phyloP scores from a whole-genome alignment of 2,113 vertebrate genomes.

The Hirundichthys speculiger region DNA sequence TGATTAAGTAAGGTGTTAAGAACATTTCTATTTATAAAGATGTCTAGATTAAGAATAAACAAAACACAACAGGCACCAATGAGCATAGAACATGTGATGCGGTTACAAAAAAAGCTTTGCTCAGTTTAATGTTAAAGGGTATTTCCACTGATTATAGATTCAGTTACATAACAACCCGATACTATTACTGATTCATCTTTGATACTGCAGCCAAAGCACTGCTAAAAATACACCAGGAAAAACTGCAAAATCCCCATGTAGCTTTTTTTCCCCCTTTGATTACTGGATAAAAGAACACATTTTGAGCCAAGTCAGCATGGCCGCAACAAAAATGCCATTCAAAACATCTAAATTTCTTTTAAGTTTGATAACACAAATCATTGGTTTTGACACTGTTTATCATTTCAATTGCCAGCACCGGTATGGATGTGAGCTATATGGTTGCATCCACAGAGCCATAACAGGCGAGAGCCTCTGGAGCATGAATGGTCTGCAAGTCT shows the following conservation, averaged over 20 bases:
- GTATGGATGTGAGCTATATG: constrained; percentile 53
- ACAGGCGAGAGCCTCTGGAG: constrained; percentile 61
- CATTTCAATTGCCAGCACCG: constrained; percentile 17
- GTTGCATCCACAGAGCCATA: constrained; percentile 48
- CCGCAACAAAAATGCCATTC: neutral
- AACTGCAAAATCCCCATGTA: constrained; percentile 12
- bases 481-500: constrained; percentile 80
- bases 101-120: constrained; percentile 9
- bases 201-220: constrained; percentile 58
- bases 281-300: neutral
- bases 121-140: constrained; percentile 39
- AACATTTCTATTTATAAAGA: no score
- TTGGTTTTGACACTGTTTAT: neutral
- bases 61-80: constrained; percentile 36
- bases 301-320: constrained; percentile 7
- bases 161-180: constrained; percentile 57
- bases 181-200: constrained; percentile 56
- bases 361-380: constrained; percentile 23
- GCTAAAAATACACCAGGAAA: constrained; percentile 44
- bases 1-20: no score
- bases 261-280: constrained; percentile 11
- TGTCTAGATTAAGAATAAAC: constrained; percentile 41
- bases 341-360: neutral
- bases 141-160: constrained; percentile 58
- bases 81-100: constrained; percentile 17